phyloP scores from a whole-genome alignment of 1,140 invertebrate genomes.

The Frieseomelitta varia region DNA sequence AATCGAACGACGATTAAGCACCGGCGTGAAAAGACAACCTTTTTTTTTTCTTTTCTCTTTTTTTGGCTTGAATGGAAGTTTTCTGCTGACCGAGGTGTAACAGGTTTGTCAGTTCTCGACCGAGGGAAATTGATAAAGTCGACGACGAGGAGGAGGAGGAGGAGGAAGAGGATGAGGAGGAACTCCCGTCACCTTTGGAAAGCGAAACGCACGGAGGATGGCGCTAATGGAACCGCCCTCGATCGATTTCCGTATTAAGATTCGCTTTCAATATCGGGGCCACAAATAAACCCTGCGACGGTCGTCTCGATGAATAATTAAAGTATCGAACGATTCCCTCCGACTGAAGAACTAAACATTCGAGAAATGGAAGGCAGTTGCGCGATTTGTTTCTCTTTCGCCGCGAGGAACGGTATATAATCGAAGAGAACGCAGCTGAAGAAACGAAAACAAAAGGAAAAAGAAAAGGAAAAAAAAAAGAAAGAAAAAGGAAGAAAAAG shows the following conservation, averaged over 20 bases:
- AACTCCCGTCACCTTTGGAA: no score
- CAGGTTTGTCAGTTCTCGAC: neutral
- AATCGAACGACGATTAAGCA: slow-evolving; percentile 1
- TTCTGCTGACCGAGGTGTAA: slow-evolving; percentile 3
- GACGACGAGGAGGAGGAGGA: no score
- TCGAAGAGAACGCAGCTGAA: neutral
- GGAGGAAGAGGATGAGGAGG: no score
- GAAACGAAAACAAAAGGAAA: no score
- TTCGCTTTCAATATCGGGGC: neutral
- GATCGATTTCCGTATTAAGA: slow-evolving; percentile 31
- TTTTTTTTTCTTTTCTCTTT: no score
- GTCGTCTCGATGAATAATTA: slow-evolving; percentile 17
- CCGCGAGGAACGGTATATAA: neutral
- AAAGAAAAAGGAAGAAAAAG: no score
- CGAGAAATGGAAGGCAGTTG: neutral
- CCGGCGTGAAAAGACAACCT: neutral
- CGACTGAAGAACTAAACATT: neutral
- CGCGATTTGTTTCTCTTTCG: no score
- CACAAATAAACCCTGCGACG: neutral
- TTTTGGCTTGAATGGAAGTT: neutral
- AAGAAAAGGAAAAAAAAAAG: no score
- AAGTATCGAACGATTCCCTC: neutral
- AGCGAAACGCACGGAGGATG: neutral
- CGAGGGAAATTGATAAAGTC: slow-evolving; percentile 6
- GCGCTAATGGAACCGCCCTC: neutral